Percentiles rank a stretch among this genome's conserved stretches.
Evolutionary conservation across 1,140 invertebrate species (phyloP).

Genomic region (Gerris buenoi): DNA sequence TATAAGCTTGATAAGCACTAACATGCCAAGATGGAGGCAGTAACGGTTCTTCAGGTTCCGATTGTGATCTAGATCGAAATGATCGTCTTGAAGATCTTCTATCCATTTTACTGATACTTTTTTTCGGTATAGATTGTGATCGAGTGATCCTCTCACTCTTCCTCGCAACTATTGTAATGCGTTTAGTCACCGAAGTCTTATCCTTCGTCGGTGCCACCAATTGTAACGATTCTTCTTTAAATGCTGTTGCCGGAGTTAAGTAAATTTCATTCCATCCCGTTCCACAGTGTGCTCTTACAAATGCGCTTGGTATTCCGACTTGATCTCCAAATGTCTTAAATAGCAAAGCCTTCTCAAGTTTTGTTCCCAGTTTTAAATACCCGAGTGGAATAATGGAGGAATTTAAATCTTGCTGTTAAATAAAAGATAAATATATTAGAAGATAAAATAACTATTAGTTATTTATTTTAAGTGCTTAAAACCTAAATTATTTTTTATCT

Average conservation of each 20-base stretch:
- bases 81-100: neutral
- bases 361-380: constrained; percentile 38
- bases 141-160: neutral
- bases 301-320: constrained; percentile 38
- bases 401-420: no score
- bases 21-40: neutral
- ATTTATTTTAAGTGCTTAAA: no score
- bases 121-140: neutral
- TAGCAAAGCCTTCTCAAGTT: constrained; percentile 44
- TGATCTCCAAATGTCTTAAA: constrained; percentile 49
- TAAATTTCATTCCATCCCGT: neutral
- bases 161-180: neutral
- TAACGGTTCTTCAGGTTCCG: neutral
- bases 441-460: no score
- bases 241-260: neutral
- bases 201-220: no score
- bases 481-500: no score
- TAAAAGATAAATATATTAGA: no score
- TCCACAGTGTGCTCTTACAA: constrained; percentile 30
- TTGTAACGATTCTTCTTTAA: no score
- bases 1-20: neutral
- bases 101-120: neutral
- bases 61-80: neutral
- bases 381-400: constrained; percentile 39
- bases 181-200: neutral